Conservation (phyloP, 2,113 vertebrate species). For the Collichthys lucidus region DNA sequence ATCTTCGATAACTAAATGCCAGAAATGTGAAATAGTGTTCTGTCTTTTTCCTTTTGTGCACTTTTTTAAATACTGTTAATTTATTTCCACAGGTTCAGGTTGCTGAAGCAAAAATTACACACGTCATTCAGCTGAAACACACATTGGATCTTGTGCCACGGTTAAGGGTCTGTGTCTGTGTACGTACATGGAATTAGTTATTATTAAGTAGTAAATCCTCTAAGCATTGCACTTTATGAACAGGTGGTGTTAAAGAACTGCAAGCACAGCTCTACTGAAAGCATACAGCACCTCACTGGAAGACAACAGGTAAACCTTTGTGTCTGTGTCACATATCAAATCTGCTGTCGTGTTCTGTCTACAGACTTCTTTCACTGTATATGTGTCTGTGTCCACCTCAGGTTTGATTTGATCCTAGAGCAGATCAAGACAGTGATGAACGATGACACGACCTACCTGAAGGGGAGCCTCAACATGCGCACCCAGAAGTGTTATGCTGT, state of each 20-base stretch:
- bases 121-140: constrained; percentile 95
- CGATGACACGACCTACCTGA: constrained; percentile 90
- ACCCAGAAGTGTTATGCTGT: constrained; percentile 99
- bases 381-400: constrained; percentile 65
- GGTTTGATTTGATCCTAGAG: constrained; percentile 91
- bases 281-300: constrained; percentile 91
- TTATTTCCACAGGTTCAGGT: constrained; percentile 86
- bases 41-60: not conserved
- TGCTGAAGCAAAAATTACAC: constrained; percentile 96
- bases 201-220: not conserved
- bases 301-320: constrained; percentile 86
- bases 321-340: not conserved
- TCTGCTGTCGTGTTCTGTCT: not conserved
- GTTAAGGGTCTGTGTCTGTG: constrained; percentile 86
- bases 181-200: not conserved
- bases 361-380: not conserved
- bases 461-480: constrained; percentile 94
- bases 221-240: constrained; percentile 28
- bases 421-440: constrained; percentile 96
- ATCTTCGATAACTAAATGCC: not conserved
- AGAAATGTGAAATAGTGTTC: not conserved
- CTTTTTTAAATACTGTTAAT: not conserved
- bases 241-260: constrained; percentile 89
- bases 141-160: constrained; percentile 92
- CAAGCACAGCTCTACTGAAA: constrained; percentile 89